A percentile compares a stretch with the other conserved stretches of the same genome.
Conservation (phyloP, 2,888 invertebrate species). For the Heliconius ismenius region DNA sequence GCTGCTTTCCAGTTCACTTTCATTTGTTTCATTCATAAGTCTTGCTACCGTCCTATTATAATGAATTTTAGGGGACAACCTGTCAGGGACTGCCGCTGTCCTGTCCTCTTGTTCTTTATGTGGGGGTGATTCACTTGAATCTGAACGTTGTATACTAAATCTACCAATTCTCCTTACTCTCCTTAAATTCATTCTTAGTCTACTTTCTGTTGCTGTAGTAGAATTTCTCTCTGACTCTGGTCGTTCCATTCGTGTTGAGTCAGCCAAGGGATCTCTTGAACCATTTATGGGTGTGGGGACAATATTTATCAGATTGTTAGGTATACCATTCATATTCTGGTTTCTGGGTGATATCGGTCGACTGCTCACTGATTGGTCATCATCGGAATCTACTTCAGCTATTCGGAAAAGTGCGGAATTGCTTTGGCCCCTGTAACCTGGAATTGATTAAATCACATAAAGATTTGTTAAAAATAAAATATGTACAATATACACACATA, state of each 20-base stretch:
- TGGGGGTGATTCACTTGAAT: constrained; percentile 72
- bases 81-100: constrained; percentile 53
- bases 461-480: too few relatives aligned
- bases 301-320: constrained; percentile 78
- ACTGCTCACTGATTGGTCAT: constrained; percentile 78
- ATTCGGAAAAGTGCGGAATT: constrained; percentile 73
- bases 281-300: constrained; percentile 83
- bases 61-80: constrained; percentile 55
- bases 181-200: constrained; percentile 56
- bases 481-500: too few relatives aligned
- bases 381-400: constrained; percentile 84
- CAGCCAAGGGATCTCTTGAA: constrained; percentile 71
- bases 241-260: constrained; percentile 63
- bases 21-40: constrained; percentile 78
- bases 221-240: constrained; percentile 57
- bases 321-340: constrained; percentile 57
- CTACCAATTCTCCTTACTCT: constrained; percentile 63
- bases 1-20: constrained; percentile 77
- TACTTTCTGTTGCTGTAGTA: constrained; percentile 54
- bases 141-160: constrained; percentile 60
- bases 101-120: constrained; percentile 58
- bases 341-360: constrained; percentile 68
- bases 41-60: constrained; percentile 69
- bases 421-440: constrained; percentile 76
- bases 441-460: constrained; percentile 1